Conservation (phyloP, 2,888 invertebrate genomes). For the Caenorhabditis sp. region DNA sequence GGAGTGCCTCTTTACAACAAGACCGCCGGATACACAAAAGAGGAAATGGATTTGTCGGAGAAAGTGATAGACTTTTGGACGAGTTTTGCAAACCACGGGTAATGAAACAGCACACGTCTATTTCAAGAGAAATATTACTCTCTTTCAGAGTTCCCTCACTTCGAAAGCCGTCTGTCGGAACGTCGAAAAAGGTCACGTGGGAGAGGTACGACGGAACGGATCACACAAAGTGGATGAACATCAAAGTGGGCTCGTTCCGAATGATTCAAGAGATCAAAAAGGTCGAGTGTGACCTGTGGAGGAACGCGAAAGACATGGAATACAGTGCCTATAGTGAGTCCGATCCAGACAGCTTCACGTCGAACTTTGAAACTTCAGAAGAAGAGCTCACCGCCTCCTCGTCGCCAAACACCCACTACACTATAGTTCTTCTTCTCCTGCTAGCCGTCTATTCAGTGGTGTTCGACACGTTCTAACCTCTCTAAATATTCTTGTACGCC, state of each 20-base stretch:
- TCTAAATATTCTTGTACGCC: no score
- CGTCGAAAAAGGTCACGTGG: slow-evolving; percentile 44
- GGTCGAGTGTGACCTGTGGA: slow-evolving; percentile 73
- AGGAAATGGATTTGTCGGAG: slow-evolving; percentile 66
- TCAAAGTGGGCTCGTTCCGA: slow-evolving; percentile 43
- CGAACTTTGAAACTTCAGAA: slow-evolving; percentile 15
- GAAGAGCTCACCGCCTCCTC: slow-evolving; percentile 21
- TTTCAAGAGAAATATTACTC: no score
- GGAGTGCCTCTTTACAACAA: slow-evolving; percentile 86
- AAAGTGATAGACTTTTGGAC: slow-evolving; percentile 77
- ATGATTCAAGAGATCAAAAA: slow-evolving; percentile 69
- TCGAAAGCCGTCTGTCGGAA: slow-evolving; percentile 30
- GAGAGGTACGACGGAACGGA: slow-evolving; percentile 54
- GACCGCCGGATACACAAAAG: slow-evolving; percentile 73
- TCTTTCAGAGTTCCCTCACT: slow-evolving; percentile 39
- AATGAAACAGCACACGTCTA: not conserved
- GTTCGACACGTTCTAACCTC: slow-evolving; percentile 6
- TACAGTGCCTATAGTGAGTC: slow-evolving; percentile 71
- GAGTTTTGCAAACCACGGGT: slow-evolving; percentile 73
- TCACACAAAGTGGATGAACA: slow-evolving; percentile 52
- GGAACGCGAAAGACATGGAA: slow-evolving; percentile 73
- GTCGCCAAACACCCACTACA: slow-evolving; percentile 2
- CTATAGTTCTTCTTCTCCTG: slow-evolving; percentile 10
- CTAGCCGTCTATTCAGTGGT: not conserved
- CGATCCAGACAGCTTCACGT: not conserved